Evolutionary conservation across 2,113 vertebrate genomes (phyloP).

Genomic region (Antennarius striatus): DNA sequence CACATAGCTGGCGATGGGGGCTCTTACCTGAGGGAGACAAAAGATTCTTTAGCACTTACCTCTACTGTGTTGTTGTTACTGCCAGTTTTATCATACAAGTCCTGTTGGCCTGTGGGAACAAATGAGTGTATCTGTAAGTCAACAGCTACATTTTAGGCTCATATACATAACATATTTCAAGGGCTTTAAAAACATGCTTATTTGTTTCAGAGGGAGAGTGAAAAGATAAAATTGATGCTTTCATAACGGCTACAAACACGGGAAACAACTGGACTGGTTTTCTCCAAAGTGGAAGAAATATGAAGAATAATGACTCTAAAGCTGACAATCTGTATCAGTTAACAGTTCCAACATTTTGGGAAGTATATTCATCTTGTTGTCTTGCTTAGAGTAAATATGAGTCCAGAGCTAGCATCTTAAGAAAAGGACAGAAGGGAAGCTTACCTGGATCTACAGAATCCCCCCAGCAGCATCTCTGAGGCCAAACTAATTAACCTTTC

Average conservation of each 20-base stretch:
- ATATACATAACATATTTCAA: background rate
- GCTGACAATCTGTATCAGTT: too few species aligned
- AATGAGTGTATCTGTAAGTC: slow-evolving; percentile 36
- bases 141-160: slow-evolving; percentile 8
- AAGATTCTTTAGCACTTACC: slow-evolving; percentile 84
- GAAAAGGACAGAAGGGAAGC: too few species aligned
- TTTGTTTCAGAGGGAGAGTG: background rate
- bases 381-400: too few species aligned
- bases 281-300: too few species aligned
- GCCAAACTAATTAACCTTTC: too few species aligned
- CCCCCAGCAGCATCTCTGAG: too few species aligned
- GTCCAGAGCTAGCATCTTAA: too few species aligned
- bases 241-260: background rate
- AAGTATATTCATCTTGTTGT: too few species aligned
- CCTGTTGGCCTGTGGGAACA: slow-evolving; percentile 87
- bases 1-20: slow-evolving; percentile 29
- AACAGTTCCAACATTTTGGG: too few species aligned
- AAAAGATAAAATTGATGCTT: background rate
- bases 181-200: too few species aligned
- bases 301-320: too few species aligned
- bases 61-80: slow-evolving; percentile 93
- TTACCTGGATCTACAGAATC: too few species aligned
- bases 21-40: slow-evolving; percentile 70
- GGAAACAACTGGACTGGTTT: background rate
- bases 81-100: slow-evolving; percentile 85